These are phyloP conservation scores for Anthoscopus minutus DNA, from an alignment of 2,113 vertebrate genomes.

Conservation along the genomic window DNA sequence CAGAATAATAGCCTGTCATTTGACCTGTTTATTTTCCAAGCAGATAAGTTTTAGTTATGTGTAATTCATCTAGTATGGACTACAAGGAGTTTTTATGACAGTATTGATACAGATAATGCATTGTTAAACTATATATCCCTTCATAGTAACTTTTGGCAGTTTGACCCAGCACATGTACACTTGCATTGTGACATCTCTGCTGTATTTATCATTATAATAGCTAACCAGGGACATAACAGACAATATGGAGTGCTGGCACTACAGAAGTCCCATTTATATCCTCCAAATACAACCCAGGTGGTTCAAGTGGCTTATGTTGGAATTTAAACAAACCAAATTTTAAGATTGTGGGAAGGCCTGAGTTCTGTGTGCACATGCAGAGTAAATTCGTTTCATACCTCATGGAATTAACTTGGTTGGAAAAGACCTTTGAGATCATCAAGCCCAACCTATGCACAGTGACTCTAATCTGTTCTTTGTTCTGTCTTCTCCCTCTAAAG, in stretches of 20 bases:
- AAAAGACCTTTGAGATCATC: not conserved
- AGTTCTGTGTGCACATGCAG: not conserved
- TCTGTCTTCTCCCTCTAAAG: not conserved
- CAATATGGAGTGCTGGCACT: not conserved
- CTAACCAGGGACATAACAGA: not conserved
- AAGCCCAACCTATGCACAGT: not conserved
- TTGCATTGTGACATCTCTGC: not conserved
- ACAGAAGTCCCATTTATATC: not conserved
- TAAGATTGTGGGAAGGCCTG: not conserved
- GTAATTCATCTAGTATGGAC: not conserved
- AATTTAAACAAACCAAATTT: not conserved
- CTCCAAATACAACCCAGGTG: not conserved
- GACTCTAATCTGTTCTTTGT: not conserved
- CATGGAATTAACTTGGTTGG: not conserved
- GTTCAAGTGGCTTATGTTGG: not conserved
- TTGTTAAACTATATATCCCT: not conserved
- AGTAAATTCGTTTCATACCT: not conserved
- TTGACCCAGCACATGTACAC: not conserved
- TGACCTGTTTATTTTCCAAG: not conserved
- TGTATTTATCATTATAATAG: not conserved
- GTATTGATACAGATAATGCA: not conserved
- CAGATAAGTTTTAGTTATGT: not conserved
- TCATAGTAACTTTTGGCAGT: not conserved
- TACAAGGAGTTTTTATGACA: not conserved
- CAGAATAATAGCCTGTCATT: not conserved